phyloP scores from a whole-genome alignment of 2,113 vertebrate genomes.

The Oryzias woworae region DNA sequence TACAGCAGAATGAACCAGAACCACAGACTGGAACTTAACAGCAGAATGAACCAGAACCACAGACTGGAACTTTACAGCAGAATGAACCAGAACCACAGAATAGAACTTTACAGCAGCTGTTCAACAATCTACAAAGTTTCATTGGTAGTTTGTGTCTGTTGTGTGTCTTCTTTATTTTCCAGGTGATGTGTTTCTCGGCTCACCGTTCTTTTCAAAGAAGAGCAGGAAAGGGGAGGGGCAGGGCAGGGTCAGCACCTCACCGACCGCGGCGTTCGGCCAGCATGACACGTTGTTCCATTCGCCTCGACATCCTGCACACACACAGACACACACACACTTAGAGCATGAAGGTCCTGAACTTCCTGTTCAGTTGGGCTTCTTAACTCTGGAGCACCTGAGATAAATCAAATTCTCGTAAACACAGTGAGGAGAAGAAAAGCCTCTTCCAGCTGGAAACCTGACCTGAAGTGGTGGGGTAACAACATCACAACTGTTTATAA shows the following conservation, averaged over 20 bases:
- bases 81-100: no score
- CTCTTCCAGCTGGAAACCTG: no score
- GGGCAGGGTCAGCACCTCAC: slow-evolving; percentile 59
- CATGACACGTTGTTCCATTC: slow-evolving; percentile 73
- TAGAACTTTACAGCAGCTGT: no score
- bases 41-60: no score
- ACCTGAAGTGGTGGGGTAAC: no score
- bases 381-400: not conserved
- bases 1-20: no score
- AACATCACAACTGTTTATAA: no score
- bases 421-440: not conserved
- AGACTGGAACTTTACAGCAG: no score
- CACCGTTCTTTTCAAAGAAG: slow-evolving; percentile 71
- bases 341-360: not conserved
- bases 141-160: not conserved
- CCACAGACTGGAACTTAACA: no score
- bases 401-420: slow-evolving; percentile 12
- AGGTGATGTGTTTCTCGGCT: slow-evolving; percentile 7
- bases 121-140: no score
- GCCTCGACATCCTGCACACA: slow-evolving; percentile 65
- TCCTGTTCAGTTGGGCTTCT: slow-evolving; percentile 32
- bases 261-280: slow-evolving; percentile 58
- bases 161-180: not conserved
- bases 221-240: slow-evolving; percentile 66
- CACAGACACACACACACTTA: slow-evolving; percentile 29